Percentiles rank a stretch among this genome's conserved stretches.
Evolutionary conservation across 2,888 invertebrate genomes (phyloP).

Genomic region (Masnerella sp.): DNA sequence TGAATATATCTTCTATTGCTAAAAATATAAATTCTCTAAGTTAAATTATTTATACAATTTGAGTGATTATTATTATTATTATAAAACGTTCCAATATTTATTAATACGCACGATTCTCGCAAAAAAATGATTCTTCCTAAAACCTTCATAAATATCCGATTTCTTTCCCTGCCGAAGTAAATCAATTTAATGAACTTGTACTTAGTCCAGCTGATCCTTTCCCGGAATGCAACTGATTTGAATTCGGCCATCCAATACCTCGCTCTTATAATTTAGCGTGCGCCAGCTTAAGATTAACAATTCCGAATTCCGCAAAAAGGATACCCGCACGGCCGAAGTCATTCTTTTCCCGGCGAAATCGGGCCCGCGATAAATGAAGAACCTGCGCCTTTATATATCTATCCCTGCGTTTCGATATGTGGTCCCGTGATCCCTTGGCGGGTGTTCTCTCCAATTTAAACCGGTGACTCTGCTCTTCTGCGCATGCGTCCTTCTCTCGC

Average conservation of each 20-base stretch:
- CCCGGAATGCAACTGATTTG: conserved; percentile 40
- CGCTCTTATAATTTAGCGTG: conserved; percentile 26
- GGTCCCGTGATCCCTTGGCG: conserved; percentile 64
- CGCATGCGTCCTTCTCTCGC: conserved; percentile 40
- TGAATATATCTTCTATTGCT: too few relatives aligned
- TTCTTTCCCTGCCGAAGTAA: not conserved
- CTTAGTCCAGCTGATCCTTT: conserved; percentile 13
- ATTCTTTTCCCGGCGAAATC: conserved; percentile 51
- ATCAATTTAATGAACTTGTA: conserved; percentile 39
- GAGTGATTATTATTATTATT: too few relatives aligned
- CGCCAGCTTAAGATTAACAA: conserved; percentile 44
- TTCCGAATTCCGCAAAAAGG: conserved; percentile 52
- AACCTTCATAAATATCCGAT: not conserved
- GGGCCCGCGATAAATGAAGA: conserved; percentile 54
- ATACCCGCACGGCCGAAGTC: conserved; percentile 34
- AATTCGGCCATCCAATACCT: conserved; percentile 14
- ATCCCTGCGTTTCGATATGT: conserved; percentile 56
- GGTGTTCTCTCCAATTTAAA: conserved; percentile 76
- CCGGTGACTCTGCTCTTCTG: conserved; percentile 70
- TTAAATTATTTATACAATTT: too few relatives aligned
- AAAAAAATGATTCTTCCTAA: too few relatives aligned
- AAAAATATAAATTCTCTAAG: too few relatives aligned
- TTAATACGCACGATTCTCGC: too few relatives aligned
- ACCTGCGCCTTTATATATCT: conserved; percentile 57
- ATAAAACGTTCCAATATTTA: too few relatives aligned